Conservation (phyloP, 1,140 invertebrate genomes). For the Zaprionus tsacasi region DNA sequence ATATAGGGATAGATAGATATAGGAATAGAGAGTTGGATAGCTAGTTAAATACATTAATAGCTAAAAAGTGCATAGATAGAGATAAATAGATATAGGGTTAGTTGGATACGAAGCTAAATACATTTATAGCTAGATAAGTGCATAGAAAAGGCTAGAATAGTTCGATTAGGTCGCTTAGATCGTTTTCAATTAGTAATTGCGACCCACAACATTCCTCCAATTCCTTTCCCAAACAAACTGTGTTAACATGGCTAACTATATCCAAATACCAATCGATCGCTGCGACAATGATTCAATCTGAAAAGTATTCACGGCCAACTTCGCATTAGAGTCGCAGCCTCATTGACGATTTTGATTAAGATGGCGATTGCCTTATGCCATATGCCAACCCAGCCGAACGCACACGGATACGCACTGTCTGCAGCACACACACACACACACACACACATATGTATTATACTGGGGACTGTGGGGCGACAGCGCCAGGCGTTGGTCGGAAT, state of each 20-base stretch:
- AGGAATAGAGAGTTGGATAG: neutral
- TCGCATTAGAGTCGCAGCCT: conserved; percentile 1
- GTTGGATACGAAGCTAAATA: neutral
- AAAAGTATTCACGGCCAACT: conserved; percentile 31
- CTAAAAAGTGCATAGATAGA: neutral
- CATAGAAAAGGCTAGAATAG: neutral
- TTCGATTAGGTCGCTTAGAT: neutral
- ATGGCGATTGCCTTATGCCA: conserved; percentile 18
- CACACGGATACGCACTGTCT: conserved; percentile 11
- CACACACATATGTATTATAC: conserved; percentile 24
- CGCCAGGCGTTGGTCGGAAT: conserved; percentile 62
- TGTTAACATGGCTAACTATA: neutral
- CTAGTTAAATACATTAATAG: neutral
- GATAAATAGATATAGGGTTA: neutral
- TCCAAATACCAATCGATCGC: neutral
- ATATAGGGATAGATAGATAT: neutral
- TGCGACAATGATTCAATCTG: conserved; percentile 11
- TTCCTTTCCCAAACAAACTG: neutral
- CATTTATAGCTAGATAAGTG: neutral
- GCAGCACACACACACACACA: neutral
- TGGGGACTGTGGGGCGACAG: conserved; percentile 26
- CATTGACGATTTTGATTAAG: conserved; percentile 28
- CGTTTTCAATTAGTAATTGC: too few species aligned
- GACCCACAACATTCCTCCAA: neutral
- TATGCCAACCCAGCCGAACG: conserved; percentile 23